Conservation (phyloP, 1,140 invertebrate genomes). For the Drosophila ironensis region DNA sequence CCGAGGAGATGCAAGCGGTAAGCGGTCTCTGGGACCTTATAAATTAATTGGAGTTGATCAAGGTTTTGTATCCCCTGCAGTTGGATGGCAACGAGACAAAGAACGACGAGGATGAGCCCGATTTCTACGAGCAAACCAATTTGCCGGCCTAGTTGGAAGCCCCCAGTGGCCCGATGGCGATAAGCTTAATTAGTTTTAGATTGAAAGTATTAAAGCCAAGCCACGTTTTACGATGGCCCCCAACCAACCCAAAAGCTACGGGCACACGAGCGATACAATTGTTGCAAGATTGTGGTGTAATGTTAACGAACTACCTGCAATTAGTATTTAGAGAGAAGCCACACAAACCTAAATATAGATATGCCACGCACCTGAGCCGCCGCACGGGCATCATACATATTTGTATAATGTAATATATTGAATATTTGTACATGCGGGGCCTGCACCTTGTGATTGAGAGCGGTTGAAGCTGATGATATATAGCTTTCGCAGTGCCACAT, state of each 20-base stretch:
- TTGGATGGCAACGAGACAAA: constrained; percentile 92
- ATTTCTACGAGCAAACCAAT: constrained; percentile 94
- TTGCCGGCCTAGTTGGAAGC: constrained; percentile 85
- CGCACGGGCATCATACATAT: constrained; percentile 19
- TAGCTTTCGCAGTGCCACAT: not conserved
- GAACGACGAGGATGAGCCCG: constrained; percentile 92
- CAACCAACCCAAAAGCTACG: constrained; percentile 16
- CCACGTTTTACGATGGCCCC: constrained; percentile 35
- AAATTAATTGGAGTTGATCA: not conserved
- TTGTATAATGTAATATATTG: constrained; percentile 13
- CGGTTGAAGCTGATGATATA: constrained; percentile 4
- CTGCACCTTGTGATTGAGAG: constrained; percentile 42
- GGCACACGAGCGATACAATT: constrained; percentile 24
- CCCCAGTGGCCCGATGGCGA: not conserved
- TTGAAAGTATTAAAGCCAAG: constrained; percentile 68
- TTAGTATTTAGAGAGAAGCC: constrained; percentile 63
- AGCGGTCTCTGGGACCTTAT: constrained; percentile 67
- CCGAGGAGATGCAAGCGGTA: constrained; percentile 91
- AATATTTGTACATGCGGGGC: constrained; percentile 1
- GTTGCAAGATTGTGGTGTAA: constrained; percentile 58
- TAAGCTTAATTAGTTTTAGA: constrained; percentile 53
- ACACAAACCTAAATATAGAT: constrained; percentile 14
- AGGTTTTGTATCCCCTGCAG: constrained; percentile 77
- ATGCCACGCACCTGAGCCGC: constrained; percentile 37
- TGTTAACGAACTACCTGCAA: constrained; percentile 74